These are phyloP conservation scores for Irena cyanogastra DNA, from an alignment of 2,113 vertebrate species.

Conservation along the genomic window DNA sequence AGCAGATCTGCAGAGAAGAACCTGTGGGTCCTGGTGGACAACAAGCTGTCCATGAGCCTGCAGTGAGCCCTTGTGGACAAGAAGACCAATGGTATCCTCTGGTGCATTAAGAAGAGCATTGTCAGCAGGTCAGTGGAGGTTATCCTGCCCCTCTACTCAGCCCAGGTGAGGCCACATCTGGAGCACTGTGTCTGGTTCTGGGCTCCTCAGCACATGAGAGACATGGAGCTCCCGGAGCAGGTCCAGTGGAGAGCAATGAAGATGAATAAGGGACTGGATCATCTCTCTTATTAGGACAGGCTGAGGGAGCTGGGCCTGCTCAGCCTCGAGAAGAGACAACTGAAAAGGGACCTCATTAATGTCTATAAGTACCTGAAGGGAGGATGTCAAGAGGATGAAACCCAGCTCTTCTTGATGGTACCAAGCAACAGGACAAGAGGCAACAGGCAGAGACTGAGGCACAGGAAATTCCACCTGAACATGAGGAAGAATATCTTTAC, in stretches of 20 bases:
- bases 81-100: accelerated
- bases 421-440: neutral
- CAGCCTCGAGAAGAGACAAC: neutral
- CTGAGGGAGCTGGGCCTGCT: neutral
- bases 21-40: neutral
- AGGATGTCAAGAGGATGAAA: neutral
- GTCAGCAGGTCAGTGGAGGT: neutral
- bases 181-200: neutral
- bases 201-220: accelerated
- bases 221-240: neutral
- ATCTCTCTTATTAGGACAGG: neutral
- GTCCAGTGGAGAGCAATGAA: accelerated
- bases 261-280: neutral
- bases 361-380: neutral
- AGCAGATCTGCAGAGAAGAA: accelerated
- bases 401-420: neutral
- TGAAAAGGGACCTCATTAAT: neutral
- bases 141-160: neutral
- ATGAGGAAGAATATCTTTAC: neutral
- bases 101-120: neutral
- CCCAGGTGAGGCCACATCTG: neutral
- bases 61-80: neutral
- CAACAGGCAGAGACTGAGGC: neutral
- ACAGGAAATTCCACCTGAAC: neutral
- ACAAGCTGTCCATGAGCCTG: neutral